Evolutionary conservation across 1,140 invertebrate genomes (phyloP), one percentile per base, ranked within the genome.

Genomic region (Neuroterus valhalla): DNA sequence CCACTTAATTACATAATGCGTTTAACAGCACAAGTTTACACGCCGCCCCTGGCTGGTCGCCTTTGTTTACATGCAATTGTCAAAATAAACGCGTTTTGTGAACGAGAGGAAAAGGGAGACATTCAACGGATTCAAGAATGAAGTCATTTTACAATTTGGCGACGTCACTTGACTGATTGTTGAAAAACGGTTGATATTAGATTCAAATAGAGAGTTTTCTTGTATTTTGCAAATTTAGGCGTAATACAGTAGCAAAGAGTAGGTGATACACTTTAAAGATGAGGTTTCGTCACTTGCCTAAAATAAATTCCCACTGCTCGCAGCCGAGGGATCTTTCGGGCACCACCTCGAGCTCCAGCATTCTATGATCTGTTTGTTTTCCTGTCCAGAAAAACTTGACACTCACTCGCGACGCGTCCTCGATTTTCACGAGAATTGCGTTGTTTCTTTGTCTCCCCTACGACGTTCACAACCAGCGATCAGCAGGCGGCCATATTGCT

Each of bases 281-380:
- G 50, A 52, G n/a, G 73, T 88, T 84, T 87, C 83, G 81, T 86
- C 79, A 92, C 94, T 94, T 91, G 96, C 97, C 97, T 91, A 99
- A 92, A 90, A 98, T 94, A 92, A 99, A 98, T 92, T 98, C 97
- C 97, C 97, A 98, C 92, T 97, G 94, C 90, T 98, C 97, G 90
- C 96, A 97, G 91, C 97, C 96, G 87, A 99, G 93, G 81, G 97
- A 98, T 89, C 96, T 94, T 92, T 98, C 97, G 77, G 97, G 97
- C 83, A 98, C 93, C 85, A 98, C 96, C 93, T 98, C 97, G 87
- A 98, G 93, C 90, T 98, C 97, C 91, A 99, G 93, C 97, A 98
- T 99, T 89, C 85, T 88, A 75, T 68, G 46, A 66, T 75, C 62
- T 68, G 75, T 80, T 76, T 71, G 71, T 76, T 68, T 75, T 75